These are phyloP conservation scores for Xiphophorus hellerii DNA, from an alignment of 2,113 vertebrate genomes.

Conservation along the genomic window DNA sequence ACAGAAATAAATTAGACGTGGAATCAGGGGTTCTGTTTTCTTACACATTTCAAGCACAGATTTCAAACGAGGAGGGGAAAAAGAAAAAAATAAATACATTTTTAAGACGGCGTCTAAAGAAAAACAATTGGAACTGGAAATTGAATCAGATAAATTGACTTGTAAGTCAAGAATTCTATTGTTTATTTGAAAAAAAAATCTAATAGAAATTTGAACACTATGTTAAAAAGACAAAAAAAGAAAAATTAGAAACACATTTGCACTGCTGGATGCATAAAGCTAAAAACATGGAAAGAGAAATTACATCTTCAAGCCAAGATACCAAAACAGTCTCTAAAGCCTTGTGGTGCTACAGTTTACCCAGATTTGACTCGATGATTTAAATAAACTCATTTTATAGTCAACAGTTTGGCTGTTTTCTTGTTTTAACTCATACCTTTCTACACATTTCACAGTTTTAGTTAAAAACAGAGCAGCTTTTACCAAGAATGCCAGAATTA, in stretches of 20 bases:
- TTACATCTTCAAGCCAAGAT: background rate
- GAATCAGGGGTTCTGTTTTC: conserved; percentile 47
- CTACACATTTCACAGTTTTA: background rate
- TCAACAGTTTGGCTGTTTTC: background rate
- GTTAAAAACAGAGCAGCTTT: no score
- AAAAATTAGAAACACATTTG: no score
- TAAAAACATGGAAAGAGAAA: background rate
- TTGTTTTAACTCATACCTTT: background rate
- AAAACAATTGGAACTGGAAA: conserved; percentile 1
- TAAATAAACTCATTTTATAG: background rate
- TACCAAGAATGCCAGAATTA: background rate
- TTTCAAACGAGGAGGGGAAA: conserved; percentile 9
- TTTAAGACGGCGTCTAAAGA: background rate
- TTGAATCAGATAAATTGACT: background rate
- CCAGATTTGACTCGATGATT: background rate
- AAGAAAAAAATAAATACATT: background rate
- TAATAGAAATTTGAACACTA: background rate
- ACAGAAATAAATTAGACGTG: conserved; percentile 63
- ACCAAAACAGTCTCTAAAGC: background rate
- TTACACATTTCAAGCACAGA: conserved; percentile 18
- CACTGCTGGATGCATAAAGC: background rate
- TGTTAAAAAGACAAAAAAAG: background rate
- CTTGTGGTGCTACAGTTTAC: background rate
- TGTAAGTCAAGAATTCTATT: background rate
- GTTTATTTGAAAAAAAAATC: background rate